Percentiles rank a stretch among this genome's conserved stretches.
Evolutionary conservation across 2,888 invertebrate species (phyloP).

Genomic region (Epiperipatus broadwayi): DNA sequence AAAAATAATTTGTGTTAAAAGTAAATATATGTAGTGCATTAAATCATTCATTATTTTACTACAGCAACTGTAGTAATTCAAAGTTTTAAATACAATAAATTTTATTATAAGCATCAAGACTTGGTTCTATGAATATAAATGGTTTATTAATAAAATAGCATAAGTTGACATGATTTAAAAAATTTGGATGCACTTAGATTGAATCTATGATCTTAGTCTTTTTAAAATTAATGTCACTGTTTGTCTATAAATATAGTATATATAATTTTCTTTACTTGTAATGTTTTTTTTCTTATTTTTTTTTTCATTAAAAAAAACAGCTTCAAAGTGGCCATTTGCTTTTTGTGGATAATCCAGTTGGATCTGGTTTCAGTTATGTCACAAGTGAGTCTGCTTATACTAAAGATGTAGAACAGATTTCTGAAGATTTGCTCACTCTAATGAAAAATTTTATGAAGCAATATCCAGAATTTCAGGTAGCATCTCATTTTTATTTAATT

Average conservation of each 20-base stretch:
- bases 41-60: too few species aligned
- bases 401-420: constrained; percentile 43
- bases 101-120: too few species aligned
- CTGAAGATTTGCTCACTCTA: constrained; percentile 50
- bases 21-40: too few species aligned
- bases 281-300: background rate
- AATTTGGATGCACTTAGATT: too few species aligned
- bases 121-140: too few species aligned
- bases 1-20: too few species aligned
- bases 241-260: background rate
- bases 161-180: too few species aligned
- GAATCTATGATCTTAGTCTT: too few species aligned
- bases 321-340: constrained; percentile 56
- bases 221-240: background rate
- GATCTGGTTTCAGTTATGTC: constrained; percentile 65
- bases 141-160: too few species aligned
- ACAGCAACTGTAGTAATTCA: too few species aligned
- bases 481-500: too few species aligned
- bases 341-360: constrained; percentile 77
- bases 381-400: constrained; percentile 36
- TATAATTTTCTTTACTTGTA: constrained; percentile 1
- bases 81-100: too few species aligned
- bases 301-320: constrained; percentile 30
- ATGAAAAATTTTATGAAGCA: constrained; percentile 46
- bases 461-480: constrained; percentile 43